phyloP scores from a whole-genome alignment of 2,113 vertebrate genomes.

The Gymnocephalus cernua region DNA sequence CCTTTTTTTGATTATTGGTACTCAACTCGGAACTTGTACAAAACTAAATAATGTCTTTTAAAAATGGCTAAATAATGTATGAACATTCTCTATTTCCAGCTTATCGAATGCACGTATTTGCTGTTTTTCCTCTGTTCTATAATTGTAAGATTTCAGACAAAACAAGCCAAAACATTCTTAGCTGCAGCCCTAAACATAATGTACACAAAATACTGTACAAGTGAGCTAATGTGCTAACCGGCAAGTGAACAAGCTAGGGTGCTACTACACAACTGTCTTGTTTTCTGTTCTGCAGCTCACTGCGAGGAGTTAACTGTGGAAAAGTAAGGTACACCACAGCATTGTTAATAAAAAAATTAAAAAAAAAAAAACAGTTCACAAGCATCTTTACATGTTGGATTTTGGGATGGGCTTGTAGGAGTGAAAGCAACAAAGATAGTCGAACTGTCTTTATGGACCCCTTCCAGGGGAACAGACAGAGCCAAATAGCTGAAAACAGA shows the following conservation, averaged over 20 bases:
- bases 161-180: neutral
- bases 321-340: too few species aligned
- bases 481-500: slow-evolving; percentile 42
- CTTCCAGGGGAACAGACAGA: slow-evolving; percentile 19
- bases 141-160: neutral
- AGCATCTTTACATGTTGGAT: neutral
- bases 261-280: neutral
- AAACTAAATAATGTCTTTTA: neutral
- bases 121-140: neutral
- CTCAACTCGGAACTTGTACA: neutral
- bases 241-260: neutral
- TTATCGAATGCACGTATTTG: too few species aligned
- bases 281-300: neutral
- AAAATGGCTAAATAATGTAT: neutral
- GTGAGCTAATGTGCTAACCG: neutral
- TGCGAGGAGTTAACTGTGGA: neutral
- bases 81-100: neutral
- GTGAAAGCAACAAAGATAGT: slow-evolving; percentile 46
- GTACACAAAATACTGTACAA: neutral
- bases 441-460: slow-evolving; percentile 16
- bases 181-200: neutral
- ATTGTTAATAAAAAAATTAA: too few species aligned
- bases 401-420: slow-evolving; percentile 1
- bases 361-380: neutral
- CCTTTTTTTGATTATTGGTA: neutral